Percentiles rank a stretch among this genome's conserved stretches.
Conservation (phyloP, 2,888 invertebrate genomes). For the Leptopilina drosophilae region DNA sequence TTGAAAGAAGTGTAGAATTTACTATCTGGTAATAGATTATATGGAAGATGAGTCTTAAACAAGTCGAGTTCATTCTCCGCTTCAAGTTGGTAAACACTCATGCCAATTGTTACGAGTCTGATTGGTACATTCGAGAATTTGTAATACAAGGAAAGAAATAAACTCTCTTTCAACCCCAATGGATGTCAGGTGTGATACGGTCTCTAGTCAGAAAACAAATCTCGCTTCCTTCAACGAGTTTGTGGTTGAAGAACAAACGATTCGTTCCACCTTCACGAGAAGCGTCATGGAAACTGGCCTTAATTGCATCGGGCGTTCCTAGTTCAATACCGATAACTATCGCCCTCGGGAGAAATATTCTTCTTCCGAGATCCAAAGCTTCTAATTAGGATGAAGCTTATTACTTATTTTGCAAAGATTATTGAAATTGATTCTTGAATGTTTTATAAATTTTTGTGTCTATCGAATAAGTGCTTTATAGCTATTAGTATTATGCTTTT, state of each 20-base stretch:
- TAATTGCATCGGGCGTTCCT: constrained; percentile 55
- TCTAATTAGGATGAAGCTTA: constrained; percentile 48
- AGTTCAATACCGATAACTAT: constrained; percentile 52
- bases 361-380: constrained; percentile 38
- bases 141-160: constrained; percentile 41
- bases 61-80: constrained; percentile 19
- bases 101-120: constrained; percentile 17
- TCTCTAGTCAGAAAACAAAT: constrained; percentile 51
- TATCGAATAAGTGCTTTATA: too few species aligned
- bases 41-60: neutral
- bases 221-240: neutral
- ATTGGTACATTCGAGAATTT: constrained; percentile 12
- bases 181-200: constrained; percentile 67
- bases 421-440: neutral
- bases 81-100: neutral
- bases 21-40: constrained; percentile 10
- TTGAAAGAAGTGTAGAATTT: neutral
- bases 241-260: constrained; percentile 18
- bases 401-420: neutral
- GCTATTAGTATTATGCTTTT: too few species aligned
- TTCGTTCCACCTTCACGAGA: constrained; percentile 45
- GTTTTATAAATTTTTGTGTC: neutral
- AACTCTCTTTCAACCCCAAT: constrained; percentile 65
- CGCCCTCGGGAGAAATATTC: constrained; percentile 27
- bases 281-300: constrained; percentile 53